Evolutionary conservation across 2,888 invertebrate genomes (phyloP).

Genomic region (Eudemis profundana): DNA sequence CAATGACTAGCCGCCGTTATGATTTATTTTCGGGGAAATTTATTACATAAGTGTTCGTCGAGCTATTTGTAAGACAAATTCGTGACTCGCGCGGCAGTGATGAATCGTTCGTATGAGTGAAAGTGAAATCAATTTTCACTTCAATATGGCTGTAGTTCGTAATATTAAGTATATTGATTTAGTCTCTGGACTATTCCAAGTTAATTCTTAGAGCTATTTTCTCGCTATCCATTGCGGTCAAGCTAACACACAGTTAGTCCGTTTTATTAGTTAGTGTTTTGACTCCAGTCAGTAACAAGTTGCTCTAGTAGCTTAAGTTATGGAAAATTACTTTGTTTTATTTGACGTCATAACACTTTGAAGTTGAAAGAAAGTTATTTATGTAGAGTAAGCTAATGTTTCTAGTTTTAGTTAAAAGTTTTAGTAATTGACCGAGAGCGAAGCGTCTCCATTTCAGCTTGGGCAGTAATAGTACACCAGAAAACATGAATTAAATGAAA

Average conservation of each 20-base stretch:
- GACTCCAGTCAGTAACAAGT: slow-evolving; percentile 16
- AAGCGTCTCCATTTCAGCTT: no score
- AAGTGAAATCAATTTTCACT: slow-evolving; percentile 32
- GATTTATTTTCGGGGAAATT: slow-evolving; percentile 73
- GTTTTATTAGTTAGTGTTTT: slow-evolving; percentile 25
- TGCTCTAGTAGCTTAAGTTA: slow-evolving; percentile 20
- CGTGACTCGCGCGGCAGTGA: slow-evolving; percentile 52
- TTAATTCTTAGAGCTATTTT: slow-evolving; percentile 23
- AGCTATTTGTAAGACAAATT: slow-evolving; percentile 61
- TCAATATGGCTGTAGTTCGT: slow-evolving; percentile 11
- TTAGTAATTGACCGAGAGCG: no score
- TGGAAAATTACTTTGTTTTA: slow-evolving; percentile 24
- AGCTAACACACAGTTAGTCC: slow-evolving; percentile 21
- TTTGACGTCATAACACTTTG: slow-evolving; percentile 31
- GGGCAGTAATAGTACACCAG: no score
- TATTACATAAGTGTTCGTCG: slow-evolving; percentile 55
- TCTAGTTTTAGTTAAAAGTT: no score
- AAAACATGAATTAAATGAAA: no score
- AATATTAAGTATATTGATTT: not conserved
- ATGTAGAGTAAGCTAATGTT: no score
- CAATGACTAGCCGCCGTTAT: slow-evolving; percentile 70
- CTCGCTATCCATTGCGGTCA: slow-evolving; percentile 29
- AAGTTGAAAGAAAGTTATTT: not conserved
- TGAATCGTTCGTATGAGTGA: slow-evolving; percentile 38
- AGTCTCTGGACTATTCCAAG: slow-evolving; percentile 3